Conservation (phyloP, 2,113 vertebrate species). For the Anhinga anhinga region DNA sequence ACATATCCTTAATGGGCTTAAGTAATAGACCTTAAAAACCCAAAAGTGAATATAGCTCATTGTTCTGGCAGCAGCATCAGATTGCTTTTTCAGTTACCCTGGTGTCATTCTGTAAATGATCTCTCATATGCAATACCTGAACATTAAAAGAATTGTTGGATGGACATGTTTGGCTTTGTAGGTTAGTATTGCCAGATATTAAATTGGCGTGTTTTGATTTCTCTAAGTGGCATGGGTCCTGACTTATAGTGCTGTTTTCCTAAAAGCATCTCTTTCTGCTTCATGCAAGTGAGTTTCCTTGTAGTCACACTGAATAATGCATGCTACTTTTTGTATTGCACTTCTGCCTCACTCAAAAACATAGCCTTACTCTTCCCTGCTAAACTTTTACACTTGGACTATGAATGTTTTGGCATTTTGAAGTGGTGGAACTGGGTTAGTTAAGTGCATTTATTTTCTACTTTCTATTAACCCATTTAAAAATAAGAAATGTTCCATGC, state of each 20-base stretch:
- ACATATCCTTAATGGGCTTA: slow-evolving; percentile 23
- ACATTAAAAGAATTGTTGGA: neutral
- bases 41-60: neutral
- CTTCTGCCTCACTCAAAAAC: neutral
- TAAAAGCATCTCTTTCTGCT: neutral
- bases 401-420: neutral
- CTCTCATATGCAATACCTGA: neutral
- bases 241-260: neutral
- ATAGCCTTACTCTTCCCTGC: neutral
- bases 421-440: neutral
- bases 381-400: neutral
- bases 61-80: neutral
- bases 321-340: neutral
- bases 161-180: neutral
- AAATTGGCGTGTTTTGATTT: neutral
- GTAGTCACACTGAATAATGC: neutral
- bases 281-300: neutral
- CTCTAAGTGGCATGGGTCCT: accelerated
- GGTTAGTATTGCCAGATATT: neutral
- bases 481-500: neutral
- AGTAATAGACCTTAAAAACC: neutral
- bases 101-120: neutral
- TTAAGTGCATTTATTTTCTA: neutral
- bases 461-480: neutral
- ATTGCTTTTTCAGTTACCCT: neutral